Evolutionary conservation across 2,113 vertebrate species (phyloP), one percentile per base, ranked within the genome.

Genomic region (Eubucco bourcierii): DNA sequence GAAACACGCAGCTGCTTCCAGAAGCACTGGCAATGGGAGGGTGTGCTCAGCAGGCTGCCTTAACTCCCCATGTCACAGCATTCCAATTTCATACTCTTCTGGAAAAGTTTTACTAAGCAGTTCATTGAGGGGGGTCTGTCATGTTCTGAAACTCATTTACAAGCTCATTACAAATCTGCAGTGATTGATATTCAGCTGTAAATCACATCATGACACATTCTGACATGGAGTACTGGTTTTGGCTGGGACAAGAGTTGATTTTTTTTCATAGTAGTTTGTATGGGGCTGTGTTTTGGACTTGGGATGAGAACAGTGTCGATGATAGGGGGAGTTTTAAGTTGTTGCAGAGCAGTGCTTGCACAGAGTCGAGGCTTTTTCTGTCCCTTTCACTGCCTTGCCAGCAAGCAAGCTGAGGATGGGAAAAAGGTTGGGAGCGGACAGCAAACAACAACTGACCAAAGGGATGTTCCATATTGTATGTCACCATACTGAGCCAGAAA

Each of bases 361-460:
- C 9, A 39, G 24, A 1, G 0, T 28, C 17, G 21, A 61, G 12
- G 47, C 5, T 21, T 79, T 70, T 70, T 52, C 56, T 64, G 55
- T 34, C 80, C 5, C 25, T 80, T 64, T 31, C 5, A 12, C 7
- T 1, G 0, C 33, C 12, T 46, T 25, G 20, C 65, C 44, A 73
- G 16, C 0, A 1, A 73, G 16, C 2, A 63, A 11, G 12, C 19
- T 66, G 5, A 4, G 29, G 4, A 8, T 55, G 44, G 17, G 33
- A 6, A 27, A 65, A 25, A 19, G 47, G 20, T 1, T 61, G 16
- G 18, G 53, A n/a, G 29, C 18, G 27, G 12, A 56, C 33, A 39
- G 15, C 10, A 75, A 63, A 64, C n/a, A 23, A 15, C 34, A 74
- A 6, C 21, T 39, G 19, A 31, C 24, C 41, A 33, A 55, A 46